Conservation (phyloP, 1,140 invertebrate species). For the Drosophila ambigua region DNA sequence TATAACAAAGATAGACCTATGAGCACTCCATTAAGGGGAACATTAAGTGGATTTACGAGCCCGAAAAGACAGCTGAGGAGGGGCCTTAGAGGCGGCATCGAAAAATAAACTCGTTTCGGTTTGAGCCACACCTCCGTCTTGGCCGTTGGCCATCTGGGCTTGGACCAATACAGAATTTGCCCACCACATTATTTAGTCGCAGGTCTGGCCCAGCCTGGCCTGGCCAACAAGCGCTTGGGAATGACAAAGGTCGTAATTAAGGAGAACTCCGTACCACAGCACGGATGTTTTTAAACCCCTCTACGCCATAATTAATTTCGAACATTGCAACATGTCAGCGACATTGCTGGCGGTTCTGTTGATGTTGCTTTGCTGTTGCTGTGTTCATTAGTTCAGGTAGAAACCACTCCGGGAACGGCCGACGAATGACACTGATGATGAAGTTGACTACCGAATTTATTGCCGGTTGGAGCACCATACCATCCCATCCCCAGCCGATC, state of each 20-base stretch:
- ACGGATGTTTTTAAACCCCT: constrained; percentile 55
- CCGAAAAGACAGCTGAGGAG: constrained; percentile 32
- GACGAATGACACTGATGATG: constrained; percentile 43
- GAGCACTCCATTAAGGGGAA: constrained; percentile 67
- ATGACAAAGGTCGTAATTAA: constrained; percentile 70
- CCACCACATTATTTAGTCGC: constrained; percentile 48
- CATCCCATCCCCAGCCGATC: constrained; percentile 23
- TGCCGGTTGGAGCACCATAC: constrained; percentile 20
- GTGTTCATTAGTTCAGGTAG: constrained; percentile 65
- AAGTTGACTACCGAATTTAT: constrained; percentile 67
- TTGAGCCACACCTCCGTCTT: constrained; percentile 61
- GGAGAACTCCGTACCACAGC: constrained; percentile 47
- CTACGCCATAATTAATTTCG: constrained; percentile 64
- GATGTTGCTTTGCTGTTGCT: constrained; percentile 26
- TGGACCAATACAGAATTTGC: constrained; percentile 64
- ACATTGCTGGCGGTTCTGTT: constrained; percentile 39
- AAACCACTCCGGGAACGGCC: constrained; percentile 9
- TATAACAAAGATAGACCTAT: constrained; percentile 32
- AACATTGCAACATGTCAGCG: constrained; percentile 64
- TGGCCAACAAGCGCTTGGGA: constrained; percentile 28
- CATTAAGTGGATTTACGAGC: constrained; percentile 72
- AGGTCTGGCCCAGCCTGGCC: constrained; percentile 1
- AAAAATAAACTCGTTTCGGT: constrained; percentile 70
- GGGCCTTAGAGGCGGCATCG: constrained; percentile 18
- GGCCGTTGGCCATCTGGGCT: constrained; percentile 17